Evolutionary conservation across 2,888 invertebrate species (phyloP), one percentile per base, ranked within the genome.

Genomic region (Zelleria hepariella): DNA sequence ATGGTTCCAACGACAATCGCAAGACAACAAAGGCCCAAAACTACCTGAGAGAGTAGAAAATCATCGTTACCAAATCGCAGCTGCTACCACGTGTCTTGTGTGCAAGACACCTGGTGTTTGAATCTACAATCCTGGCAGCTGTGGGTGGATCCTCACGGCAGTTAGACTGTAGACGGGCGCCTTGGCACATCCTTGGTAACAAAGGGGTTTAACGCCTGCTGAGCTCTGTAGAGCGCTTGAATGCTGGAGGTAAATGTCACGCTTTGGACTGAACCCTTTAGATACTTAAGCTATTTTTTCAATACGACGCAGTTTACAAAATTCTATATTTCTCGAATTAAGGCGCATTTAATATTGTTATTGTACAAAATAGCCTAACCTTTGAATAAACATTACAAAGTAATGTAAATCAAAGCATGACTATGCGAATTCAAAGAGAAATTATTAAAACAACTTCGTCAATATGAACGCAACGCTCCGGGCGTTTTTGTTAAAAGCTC

Each of bases 81-180:
- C 55, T 55, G 55, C 21, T 69, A n/a, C 72, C 78, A 82, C 78
- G 78, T 79, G 80, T 62, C 63, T n/a, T 58, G 68, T 78, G 70
- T 75, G 77, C 75, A 75, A 83, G 55, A 18, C 55, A 84, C 80
- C 82, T 80, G 84, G 76, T 70, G n/a, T n/a, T n/a, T n/a, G n/a
- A 69, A 71, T 74, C 74, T 78, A 74, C 73, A 80, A 82, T 80
- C 78, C 65, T 70, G 71, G 63, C 77, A 26, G 21, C 48, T 47
- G 57, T 18, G 49, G 24, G 27, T 32, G 4, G 8, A 32, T 32
- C 21, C 27, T 55, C 55, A 7, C 10, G 26, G 32, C 10, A 27
- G 32, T 48, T 58, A 60, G 60, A 15, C 10, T 10, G 32, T 42
- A 82, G 78, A 70, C n/a, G 73, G 72, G 65, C 58, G 59, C 57